Base-by-base conservation (phyloP, 2,797 vertebrate species). In the Phoxinus dragarum region DNA sequence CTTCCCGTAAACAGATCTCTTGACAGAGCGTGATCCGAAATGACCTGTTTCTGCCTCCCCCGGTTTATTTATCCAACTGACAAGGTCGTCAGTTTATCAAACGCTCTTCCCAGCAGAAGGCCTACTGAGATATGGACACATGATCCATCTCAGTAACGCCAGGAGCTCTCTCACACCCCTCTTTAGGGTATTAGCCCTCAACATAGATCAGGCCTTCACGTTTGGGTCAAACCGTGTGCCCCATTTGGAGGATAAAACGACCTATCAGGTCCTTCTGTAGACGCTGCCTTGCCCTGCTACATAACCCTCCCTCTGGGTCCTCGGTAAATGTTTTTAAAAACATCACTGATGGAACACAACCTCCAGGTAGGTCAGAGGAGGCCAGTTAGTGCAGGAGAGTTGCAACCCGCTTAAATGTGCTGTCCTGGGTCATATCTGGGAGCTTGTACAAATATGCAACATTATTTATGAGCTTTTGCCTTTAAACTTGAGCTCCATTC, bases 11-110 rank as follows among this genome's bases (percentile, higher is more conserved):
- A 87, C 69, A 68, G 34, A 81, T 68, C 72, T 71, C 40, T 40
- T 74, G 73, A 90, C 90, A 76, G 44, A 76, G 77, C 23, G 59
- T 66, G 84, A 85, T 80, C 69, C 14, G n/a, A 84, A 76, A 71
- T 68, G 75, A 54, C 78, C 85, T 54, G 81, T 80, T 86, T 69
- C 71, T 68, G 54, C 74, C 80, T 84, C 40, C 6, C 21, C 89
- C 90, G 92, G 89, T 93, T 93, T 88, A 86, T 73, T 6, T 81
- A 94, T 92, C 93, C 88, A 64, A 84, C 92, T 94, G 94, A 94
- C 94, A 94, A 93, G 93, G 94, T 94, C 93, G 90, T 72, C 89
- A 87, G 94, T 94, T 95, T 93, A 93, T 93, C 92, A 87, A 91
- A 89, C 90, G 83, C 90, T 81, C 85, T 52, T 86, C 91, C 89